Evolutionary conservation across 53 echinoderm and acorn worm species (phyloP), one percentile per base, ranked within the genome.

Genomic region (Holothuria leucospilota): DNA sequence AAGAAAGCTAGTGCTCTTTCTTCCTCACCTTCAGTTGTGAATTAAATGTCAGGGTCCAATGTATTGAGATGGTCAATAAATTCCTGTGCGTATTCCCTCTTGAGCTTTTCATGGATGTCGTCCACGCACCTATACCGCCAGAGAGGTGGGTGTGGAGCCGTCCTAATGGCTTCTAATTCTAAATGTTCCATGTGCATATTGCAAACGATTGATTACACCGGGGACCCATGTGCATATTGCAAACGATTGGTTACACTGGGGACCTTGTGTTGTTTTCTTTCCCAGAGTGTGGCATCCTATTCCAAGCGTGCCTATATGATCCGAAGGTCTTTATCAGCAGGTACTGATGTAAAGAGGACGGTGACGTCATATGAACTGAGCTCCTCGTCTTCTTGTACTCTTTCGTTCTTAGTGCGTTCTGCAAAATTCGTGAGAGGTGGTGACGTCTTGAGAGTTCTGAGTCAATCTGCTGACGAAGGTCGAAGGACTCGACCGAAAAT

Each of bases 131-230:
- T 29, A 23, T 29, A 69, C 84, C 89, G 82, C 71, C 68, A 88
- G 14, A 81, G 25, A 29, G 63, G 84, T 20, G 89, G 84, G 23
- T 88, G 71, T 1, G 74, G 63, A 28, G 84, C 82, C 7, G 84
- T 82, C 29, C 68, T 27, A 51, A 93, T 69, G 21, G 93, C 87
- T 75, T 56, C 13, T 13, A 77, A 58, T 87, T 90, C 82, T 5
- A 85, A 71, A 18, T 89, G 34, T 85, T 89, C 89, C 92, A 89
- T 86, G 73, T 92, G 85, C 15, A 90, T 38, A 28, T 90, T 90
- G 23, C 78, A 88, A 0, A 88, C 80, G 59, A 92, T 92, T 69
- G 88, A 88, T 23, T 86, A 86, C 18, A 89, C 85, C 24, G 89
- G 92, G 16, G 86, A 92, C 13, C 89, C 89, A 89, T 86, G 73